These are phyloP conservation scores for Semaprochilodus insignis DNA, from an alignment of 2,797 vertebrate species.

Conservation along the genomic window DNA sequence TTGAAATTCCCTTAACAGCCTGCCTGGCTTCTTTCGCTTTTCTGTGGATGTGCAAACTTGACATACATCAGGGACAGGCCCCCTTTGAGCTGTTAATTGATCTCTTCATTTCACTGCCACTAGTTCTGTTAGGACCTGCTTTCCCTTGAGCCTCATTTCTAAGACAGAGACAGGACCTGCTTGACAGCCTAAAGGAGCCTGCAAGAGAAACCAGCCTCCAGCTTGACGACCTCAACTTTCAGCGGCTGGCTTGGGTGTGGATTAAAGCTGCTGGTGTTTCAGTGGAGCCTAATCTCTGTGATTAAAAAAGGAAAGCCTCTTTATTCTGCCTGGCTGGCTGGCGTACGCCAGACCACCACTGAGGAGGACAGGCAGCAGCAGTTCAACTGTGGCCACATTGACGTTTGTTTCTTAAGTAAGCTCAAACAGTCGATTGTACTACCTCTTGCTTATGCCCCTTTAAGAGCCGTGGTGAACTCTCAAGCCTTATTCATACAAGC, in stretches of 20 bases:
- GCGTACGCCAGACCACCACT: neutral
- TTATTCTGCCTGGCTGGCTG: slow-evolving; percentile 18
- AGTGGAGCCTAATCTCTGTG: slow-evolving; percentile 27
- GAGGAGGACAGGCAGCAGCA: neutral
- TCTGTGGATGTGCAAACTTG: neutral
- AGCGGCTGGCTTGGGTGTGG: slow-evolving; percentile 26
- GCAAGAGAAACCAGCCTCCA: slow-evolving; percentile 20
- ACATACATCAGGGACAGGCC: neutral
- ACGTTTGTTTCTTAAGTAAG: slow-evolving; percentile 18
- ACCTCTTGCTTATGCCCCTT: slow-evolving; percentile 6
- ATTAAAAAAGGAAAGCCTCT: slow-evolving; percentile 51
- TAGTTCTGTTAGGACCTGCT: slow-evolving; percentile 32
- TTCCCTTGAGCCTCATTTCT: slow-evolving; percentile 7
- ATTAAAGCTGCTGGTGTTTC: slow-evolving; percentile 42
- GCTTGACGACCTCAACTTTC: neutral
- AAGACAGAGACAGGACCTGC: slow-evolving; percentile 4
- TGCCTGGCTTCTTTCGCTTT: neutral
- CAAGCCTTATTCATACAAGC: slow-evolving; percentile 12
- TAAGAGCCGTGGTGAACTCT: neutral
- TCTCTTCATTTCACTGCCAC: slow-evolving; percentile 3
- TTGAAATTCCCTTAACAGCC: neutral
- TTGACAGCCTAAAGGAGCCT: neutral
- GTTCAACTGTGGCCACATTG: slow-evolving; percentile 36
- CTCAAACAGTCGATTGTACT: slow-evolving; percentile 10
- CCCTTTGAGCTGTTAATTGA: slow-evolving; percentile 11